Evolutionary conservation across 1,140 invertebrate species (phyloP).

Genomic region (Oppia nitens): DNA sequence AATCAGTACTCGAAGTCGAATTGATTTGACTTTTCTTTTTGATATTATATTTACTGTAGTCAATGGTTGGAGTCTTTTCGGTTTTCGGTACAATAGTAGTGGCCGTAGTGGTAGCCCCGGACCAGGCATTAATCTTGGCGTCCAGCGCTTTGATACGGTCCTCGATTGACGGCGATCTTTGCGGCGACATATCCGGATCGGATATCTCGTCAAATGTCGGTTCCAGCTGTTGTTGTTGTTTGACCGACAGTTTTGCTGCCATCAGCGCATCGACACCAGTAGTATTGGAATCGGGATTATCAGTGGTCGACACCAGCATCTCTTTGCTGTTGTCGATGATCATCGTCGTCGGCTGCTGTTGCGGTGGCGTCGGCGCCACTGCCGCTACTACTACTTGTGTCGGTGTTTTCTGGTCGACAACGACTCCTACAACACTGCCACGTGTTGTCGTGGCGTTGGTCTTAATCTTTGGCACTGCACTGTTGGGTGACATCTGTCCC

Average conservation of each 20-base stretch:
- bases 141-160: conserved; percentile 72
- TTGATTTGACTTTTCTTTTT: conserved; percentile 24
- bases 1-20: conserved; percentile 33
- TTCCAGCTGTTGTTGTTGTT: no score
- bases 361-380: background rate
- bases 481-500: conserved; percentile 14
- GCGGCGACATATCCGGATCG: conserved; percentile 28
- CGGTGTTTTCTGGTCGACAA: background rate
- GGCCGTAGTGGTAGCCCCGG: conserved; percentile 25
- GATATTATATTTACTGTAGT: conserved; percentile 39
- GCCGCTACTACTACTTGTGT: background rate
- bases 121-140: conserved; percentile 82
- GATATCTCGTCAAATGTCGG: conserved; percentile 23
- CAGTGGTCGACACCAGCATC: background rate
- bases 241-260: background rate
- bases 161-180: conserved; percentile 42
- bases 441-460: background rate
- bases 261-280: background rate
- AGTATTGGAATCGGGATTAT: background rate
- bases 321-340: background rate
- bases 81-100: conserved; percentile 7
- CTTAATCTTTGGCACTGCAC: conserved; percentile 16
- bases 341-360: background rate
- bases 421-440: conserved; percentile 1
- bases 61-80: conserved; percentile 24